A percentile compares a stretch with the other conserved stretches of the same genome.
phyloP scores from a whole-genome alignment of 1,140 invertebrate genomes.

The Holotrichia oblita region DNA sequence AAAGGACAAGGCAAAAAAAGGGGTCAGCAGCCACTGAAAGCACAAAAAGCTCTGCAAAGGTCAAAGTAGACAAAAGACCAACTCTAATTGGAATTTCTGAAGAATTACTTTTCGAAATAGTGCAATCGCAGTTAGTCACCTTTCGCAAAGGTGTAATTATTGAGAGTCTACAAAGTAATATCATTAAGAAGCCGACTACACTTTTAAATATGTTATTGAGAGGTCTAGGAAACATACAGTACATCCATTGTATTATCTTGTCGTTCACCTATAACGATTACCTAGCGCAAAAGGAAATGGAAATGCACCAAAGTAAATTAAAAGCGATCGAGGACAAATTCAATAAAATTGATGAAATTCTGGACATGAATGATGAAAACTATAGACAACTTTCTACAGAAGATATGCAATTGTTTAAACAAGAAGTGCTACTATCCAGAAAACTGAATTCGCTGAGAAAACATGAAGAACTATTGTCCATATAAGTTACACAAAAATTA shows the following conservation, averaged over 20 bases:
- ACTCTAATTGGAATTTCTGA: conserved; percentile 45
- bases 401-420: conserved; percentile 3
- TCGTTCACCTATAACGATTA: conserved; percentile 47
- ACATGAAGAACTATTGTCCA: conserved; percentile 19
- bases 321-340: conserved; percentile 24
- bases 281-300: conserved; percentile 33
- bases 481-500: not conserved
- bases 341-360: conserved; percentile 40
- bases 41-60: conserved; percentile 12
- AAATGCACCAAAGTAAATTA: conserved; percentile 36
- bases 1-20: conserved; percentile 40
- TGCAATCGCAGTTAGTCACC: conserved; percentile 47
- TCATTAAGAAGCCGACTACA: conserved; percentile 46
- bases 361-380: not conserved
- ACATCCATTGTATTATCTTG: conserved; percentile 52
- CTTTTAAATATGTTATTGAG: conserved; percentile 49
- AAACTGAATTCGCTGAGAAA: not conserved
- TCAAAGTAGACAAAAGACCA: conserved; percentile 21
- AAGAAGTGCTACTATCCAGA: conserved; percentile 20
- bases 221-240: conserved; percentile 49
- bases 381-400: conserved; percentile 10
- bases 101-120: conserved; percentile 48
- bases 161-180: conserved; percentile 50
- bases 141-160: conserved; percentile 50
- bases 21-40: not conserved